phyloP scores from a whole-genome alignment of 2,888 invertebrate species.

The Yponomeuta plumbellus region DNA sequence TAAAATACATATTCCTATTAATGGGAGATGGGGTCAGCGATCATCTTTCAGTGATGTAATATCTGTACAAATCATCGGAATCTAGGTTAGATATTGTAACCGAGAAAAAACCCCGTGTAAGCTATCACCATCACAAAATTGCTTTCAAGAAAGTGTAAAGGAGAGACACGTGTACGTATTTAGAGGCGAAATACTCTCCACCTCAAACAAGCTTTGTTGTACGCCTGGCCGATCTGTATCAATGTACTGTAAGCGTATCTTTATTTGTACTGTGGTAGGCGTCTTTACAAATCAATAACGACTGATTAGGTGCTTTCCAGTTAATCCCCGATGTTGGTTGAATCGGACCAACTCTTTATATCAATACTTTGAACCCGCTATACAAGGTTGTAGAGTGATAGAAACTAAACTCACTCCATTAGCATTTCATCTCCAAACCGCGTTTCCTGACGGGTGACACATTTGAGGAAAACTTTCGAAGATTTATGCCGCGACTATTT shows the following conservation, averaged over 20 bases:
- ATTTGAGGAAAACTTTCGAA: neutral
- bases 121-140: neutral
- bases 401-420: neutral
- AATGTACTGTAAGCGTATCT: too few species aligned
- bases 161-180: neutral
- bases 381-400: neutral
- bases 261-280: too few species aligned
- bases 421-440: neutral
- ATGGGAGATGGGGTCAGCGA: neutral
- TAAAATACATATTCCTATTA: constrained; percentile 26
- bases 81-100: neutral
- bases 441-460: neutral
- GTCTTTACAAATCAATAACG: too few species aligned
- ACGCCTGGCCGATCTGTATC: too few species aligned
- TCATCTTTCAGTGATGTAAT: constrained; percentile 11
- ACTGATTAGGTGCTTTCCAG: too few species aligned
- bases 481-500: neutral
- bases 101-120: neutral
- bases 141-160: neutral
- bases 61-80: neutral
- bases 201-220: too few species aligned
- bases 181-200: neutral
- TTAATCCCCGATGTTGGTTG: too few species aligned
- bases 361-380: neutral
- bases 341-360: too few species aligned